Conservation (phyloP, 2,888 invertebrate species). For the Alcis repandata region DNA sequence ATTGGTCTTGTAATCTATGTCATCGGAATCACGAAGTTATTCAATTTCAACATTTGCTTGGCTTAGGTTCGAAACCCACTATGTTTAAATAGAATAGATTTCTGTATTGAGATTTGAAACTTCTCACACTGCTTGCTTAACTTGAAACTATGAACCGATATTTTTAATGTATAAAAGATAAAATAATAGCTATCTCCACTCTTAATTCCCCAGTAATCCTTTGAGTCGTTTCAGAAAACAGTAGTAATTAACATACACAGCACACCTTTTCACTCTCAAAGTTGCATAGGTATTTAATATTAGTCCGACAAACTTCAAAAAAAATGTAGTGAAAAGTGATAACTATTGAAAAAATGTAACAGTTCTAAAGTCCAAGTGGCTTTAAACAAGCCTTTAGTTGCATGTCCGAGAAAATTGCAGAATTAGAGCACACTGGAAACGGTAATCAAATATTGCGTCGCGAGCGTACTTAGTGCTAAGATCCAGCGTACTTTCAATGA, state of each 20-base stretch:
- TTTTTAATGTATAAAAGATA: too few species aligned
- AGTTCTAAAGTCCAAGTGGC: not conserved
- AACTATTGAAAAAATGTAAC: not conserved
- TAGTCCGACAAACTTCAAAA: not conserved
- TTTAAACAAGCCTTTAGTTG: not conserved
- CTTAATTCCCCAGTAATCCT: too few species aligned
- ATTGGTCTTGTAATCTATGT: conserved; percentile 53
- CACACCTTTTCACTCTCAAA: too few species aligned
- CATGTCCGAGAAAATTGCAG: conserved; percentile 27
- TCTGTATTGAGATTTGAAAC: too few species aligned
- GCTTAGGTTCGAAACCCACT: conserved; percentile 7
- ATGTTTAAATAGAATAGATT: not conserved
- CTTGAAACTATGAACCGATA: too few species aligned
- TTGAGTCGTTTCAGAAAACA: too few species aligned
- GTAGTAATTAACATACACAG: too few species aligned
- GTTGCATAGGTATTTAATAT: too few species aligned
- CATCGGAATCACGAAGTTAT: conserved; percentile 54
- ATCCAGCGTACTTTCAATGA: conserved; percentile 32
- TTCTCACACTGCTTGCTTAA: too few species aligned
- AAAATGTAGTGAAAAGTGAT: not conserved
- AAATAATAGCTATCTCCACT: too few species aligned
- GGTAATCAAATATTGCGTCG: conserved; percentile 33
- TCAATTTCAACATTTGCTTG: conserved; percentile 52
- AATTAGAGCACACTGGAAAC: conserved; percentile 36
- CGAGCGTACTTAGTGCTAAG: conserved; percentile 9